Evolutionary conservation across 2,888 invertebrate species (phyloP), one percentile per base, ranked within the genome.

Genomic region (Stenolophus ochropezus): DNA sequence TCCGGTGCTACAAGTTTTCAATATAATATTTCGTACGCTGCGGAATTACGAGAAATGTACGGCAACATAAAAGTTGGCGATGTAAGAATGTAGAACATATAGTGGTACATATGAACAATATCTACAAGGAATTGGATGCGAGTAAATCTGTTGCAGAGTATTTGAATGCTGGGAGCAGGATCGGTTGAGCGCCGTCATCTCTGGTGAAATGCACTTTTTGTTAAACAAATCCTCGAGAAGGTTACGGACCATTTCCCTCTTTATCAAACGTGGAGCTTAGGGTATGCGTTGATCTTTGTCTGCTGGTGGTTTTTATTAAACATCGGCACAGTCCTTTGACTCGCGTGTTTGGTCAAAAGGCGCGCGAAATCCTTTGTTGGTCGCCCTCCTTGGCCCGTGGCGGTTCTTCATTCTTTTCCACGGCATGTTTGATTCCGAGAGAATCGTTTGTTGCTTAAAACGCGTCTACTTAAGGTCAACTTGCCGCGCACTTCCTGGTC

Each of bases 291-390:
- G 23, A 23, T 69, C 65, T 69, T 69, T 69, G 65, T 69, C 61
- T 33, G 65, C 20, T 42, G 33, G 42, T 69, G 27, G 65, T 69
- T 69, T 61, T 69, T 69, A 69, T 69, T 69, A 69, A 69, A 69
- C 65, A 69, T 69, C 65, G 27, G 18, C 27, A 11, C 18, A 33
- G 33, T 69, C 33, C 65, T 69, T 69, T 69, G 65, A 69, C 27
- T 69, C 33, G 27, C 14, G 65, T 33, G 65, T 18, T 69, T 33
- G 65, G 65, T 69, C 33, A 61, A 61, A 61, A 61, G 65, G 33
- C 65, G 33, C 65, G 65, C 33, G 65, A 69, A 69, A 33, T 69
- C 65, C 65, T 69, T 69, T 69, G 65, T 69, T 69, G 65, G 11
- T 16, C 18, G 65, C 23, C 61, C 61, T 61, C 21, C 25, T 61